Conservation (phyloP, 2,888 invertebrate genomes). For the Eupithecia inturbata region DNA sequence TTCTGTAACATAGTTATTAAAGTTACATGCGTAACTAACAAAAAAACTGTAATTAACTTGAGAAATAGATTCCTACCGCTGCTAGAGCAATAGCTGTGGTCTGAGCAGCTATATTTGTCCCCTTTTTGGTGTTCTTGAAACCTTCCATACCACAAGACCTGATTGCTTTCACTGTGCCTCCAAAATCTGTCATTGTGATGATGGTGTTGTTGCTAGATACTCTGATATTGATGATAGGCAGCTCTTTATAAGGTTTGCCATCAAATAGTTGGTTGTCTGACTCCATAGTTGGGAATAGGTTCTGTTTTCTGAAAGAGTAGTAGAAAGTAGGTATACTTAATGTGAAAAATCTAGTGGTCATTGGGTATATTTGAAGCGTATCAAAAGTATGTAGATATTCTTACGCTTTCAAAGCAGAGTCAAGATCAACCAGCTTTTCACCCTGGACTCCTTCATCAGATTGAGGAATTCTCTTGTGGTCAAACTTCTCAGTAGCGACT, state of each 20-base stretch:
- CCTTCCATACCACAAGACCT: constrained; percentile 95
- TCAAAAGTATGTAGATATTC: constrained; percentile 41
- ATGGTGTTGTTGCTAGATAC: constrained; percentile 96
- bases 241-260: constrained; percentile 89
- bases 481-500: constrained; percentile 67
- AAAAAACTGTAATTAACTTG: not conserved
- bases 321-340: not conserved
- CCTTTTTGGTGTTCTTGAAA: constrained; percentile 97
- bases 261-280: constrained; percentile 89
- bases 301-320: constrained; percentile 81
- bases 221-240: constrained; percentile 93
- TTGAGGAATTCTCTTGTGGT: constrained; percentile 75
- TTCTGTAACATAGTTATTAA: constrained; percentile 80
- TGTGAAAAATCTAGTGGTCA: not conserved
- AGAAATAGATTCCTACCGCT: constrained; percentile 80
- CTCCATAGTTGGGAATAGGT: constrained; percentile 89
- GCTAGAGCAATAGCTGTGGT: constrained; percentile 94
- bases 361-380: not conserved
- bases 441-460: constrained; percentile 91
- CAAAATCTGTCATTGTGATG: constrained; percentile 88
- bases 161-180: constrained; percentile 86
- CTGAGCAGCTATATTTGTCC: constrained; percentile 98
- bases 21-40: not conserved
- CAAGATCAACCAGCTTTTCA: constrained; percentile 89
- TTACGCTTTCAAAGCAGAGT: constrained; percentile 86